These are phyloP conservation scores for Xenopus borealis DNA, from an alignment of 2,113 vertebrate genomes.

Conservation along the genomic window DNA sequence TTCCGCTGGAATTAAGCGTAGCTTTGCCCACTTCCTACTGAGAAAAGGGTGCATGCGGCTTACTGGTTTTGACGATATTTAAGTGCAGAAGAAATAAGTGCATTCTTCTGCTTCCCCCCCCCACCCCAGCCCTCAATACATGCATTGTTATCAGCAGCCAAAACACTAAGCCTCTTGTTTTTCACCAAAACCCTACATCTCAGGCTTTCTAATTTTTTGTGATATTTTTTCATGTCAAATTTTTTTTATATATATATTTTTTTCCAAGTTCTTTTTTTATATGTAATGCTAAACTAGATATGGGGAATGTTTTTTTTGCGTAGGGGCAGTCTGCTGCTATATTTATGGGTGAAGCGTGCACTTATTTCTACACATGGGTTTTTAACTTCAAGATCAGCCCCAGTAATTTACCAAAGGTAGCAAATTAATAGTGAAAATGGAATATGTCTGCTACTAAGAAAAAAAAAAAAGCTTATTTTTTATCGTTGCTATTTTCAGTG, in stretches of 20 bases:
- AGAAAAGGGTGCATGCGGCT: conserved; percentile 79
- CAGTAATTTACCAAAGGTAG: conserved; percentile 97
- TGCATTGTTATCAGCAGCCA: conserved; percentile 98
- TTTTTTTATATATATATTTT: conserved; percentile 75
- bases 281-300: conserved; percentile 95
- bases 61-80: conserved; percentile 72
- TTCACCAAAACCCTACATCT: conserved; percentile 97
- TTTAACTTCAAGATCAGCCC: conserved; percentile 85
- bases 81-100: conserved; percentile 81
- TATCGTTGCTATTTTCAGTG: conserved; percentile 85
- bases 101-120: conserved; percentile 80
- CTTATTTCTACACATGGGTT: conserved; percentile 89
- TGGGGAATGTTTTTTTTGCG: conserved; percentile 84
- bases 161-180: conserved; percentile 97
- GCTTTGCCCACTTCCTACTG: conserved; percentile 59
- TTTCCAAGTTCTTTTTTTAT: conserved; percentile 99
- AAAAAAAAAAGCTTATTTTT: conserved; percentile 71
- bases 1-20: conserved; percentile 93
- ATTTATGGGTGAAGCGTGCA: conserved; percentile 86
- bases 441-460: conserved; percentile 80
- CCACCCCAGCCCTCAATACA: conserved; percentile 82
- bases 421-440: conserved; percentile 82
- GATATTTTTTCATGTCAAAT: conserved; percentile 95
- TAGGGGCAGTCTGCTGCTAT: conserved; percentile 91
- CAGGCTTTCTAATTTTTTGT: conserved; percentile 96